Conservation (phyloP, 2,113 vertebrate genomes). For the Gadus macrocephalus region DNA sequence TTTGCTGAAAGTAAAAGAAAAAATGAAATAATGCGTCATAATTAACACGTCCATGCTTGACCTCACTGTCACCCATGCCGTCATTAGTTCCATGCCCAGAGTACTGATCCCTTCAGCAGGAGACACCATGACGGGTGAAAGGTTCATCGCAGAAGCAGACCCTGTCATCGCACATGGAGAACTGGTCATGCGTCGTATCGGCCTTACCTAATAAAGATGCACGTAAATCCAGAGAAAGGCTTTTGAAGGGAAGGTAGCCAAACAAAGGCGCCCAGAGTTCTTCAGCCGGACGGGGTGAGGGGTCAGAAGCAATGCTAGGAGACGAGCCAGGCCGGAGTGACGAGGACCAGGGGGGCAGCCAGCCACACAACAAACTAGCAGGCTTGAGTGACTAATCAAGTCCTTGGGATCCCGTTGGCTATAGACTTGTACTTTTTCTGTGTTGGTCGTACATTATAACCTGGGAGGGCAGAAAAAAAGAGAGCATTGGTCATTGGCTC, state of each 20-base stretch:
- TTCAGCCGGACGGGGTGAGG: constrained; percentile 53
- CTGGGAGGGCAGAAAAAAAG: constrained; percentile 63
- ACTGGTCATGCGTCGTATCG: constrained; percentile 46
- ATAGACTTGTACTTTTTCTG: constrained; percentile 96
- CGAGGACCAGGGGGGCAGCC: constrained; percentile 61
- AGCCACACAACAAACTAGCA: constrained; percentile 86
- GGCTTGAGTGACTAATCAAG: constrained; percentile 95
- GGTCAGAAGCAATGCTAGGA: constrained; percentile 72
- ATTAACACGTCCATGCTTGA: background rate
- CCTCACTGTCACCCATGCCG: background rate
- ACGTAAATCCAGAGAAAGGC: constrained; percentile 54
- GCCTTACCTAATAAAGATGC: constrained; percentile 75
- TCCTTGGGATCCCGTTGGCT: constrained; percentile 87
- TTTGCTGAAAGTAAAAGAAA: constrained; percentile 56
- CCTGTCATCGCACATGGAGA: constrained; percentile 4
- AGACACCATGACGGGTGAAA: no score
- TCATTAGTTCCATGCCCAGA: no score
- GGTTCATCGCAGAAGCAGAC: background rate
- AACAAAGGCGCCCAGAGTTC: constrained; percentile 55
- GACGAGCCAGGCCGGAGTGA: constrained; percentile 56
- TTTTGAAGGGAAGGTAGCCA: constrained; percentile 44
- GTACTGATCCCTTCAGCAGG: no score
- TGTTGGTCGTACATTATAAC: constrained; percentile 91
- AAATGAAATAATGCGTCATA: constrained; percentile 29
- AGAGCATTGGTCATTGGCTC: constrained; percentile 1